A percentile compares a stretch with the other conserved stretches of the same genome.
Evolutionary conservation across 1,140 invertebrate genomes (phyloP).

Genomic region (Marisa cornuarietis): DNA sequence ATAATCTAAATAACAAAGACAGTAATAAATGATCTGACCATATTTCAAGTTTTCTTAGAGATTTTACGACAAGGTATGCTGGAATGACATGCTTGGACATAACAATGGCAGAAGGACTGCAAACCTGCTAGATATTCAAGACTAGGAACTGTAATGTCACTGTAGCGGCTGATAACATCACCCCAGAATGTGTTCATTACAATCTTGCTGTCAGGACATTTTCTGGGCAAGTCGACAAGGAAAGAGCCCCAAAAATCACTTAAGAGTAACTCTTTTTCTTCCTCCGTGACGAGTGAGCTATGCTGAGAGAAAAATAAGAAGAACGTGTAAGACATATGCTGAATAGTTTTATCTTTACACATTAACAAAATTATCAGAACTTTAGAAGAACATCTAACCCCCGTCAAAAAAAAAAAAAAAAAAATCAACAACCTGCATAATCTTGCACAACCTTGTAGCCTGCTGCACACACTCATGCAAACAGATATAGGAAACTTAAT

Average conservation of each 20-base stretch:
- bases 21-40: neutral
- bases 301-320: conserved; percentile 34
- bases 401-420: too few relatives aligned
- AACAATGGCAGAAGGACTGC: neutral
- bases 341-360: too few relatives aligned
- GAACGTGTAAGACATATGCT: neutral
- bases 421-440: too few relatives aligned
- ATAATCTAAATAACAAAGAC: neutral
- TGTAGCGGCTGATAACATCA: conserved; percentile 73
- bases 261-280: conserved; percentile 68
- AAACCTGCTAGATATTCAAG: conserved; percentile 68
- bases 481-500: too few relatives aligned
- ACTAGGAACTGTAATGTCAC: conserved; percentile 77
- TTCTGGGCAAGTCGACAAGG: conserved; percentile 53
- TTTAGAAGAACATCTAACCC: too few relatives aligned
- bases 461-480: too few relatives aligned
- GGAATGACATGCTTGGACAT: neutral
- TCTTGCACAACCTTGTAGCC: too few relatives aligned
- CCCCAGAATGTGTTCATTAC: conserved; percentile 73
- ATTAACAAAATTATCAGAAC: too few relatives aligned
- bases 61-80: neutral
- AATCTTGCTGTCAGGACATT: conserved; percentile 52
- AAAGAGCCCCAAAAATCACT: conserved; percentile 80
- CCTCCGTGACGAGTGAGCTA: conserved; percentile 44
- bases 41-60: neutral